Evolutionary conservation across 2,888 invertebrate genomes (phyloP).

Genomic region (Cheilosia variabilis): DNA sequence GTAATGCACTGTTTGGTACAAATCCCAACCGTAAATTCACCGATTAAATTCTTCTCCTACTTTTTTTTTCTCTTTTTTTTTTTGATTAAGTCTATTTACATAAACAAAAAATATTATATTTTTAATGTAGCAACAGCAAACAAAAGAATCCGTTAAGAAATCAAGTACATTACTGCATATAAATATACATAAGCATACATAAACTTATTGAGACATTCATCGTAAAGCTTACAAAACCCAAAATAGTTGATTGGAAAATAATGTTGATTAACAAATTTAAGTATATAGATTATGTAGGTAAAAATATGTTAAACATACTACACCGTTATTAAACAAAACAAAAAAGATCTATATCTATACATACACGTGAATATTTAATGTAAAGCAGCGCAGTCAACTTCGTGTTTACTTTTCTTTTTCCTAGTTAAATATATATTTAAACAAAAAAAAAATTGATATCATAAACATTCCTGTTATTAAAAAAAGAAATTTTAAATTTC

Average conservation of each 20-base stretch:
- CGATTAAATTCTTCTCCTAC: conserved; percentile 88
- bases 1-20: conserved; percentile 96
- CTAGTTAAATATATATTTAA: conserved; percentile 62
- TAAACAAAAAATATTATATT: conserved; percentile 64
- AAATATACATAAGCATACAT: conserved; percentile 54
- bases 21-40: conserved; percentile 98
- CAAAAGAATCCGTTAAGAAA: conserved; percentile 70
- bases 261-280: conserved; percentile 36
- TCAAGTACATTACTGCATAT: conserved; percentile 64
- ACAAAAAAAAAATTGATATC: conserved; percentile 53
- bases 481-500: conserved; percentile 70
- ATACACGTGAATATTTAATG: conserved; percentile 62
- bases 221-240: conserved; percentile 47
- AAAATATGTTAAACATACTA: conserved; percentile 41
- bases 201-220: conserved; percentile 66
- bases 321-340: conserved; percentile 41
- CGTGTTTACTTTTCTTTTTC: conserved; percentile 49
- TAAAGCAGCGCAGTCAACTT: conserved; percentile 58
- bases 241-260: conserved; percentile 39
- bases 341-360: conserved; percentile 11
- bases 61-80: conserved; percentile 40
- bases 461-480: conserved; percentile 71
- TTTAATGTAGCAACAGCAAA: conserved; percentile 74
- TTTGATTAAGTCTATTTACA: conserved; percentile 71
- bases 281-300: conserved; percentile 57